A percentile compares a stretch with the other conserved stretches of the same genome.
phyloP scores from a whole-genome alignment of 2,113 vertebrate genomes.

The Siniperca chuatsi region DNA sequence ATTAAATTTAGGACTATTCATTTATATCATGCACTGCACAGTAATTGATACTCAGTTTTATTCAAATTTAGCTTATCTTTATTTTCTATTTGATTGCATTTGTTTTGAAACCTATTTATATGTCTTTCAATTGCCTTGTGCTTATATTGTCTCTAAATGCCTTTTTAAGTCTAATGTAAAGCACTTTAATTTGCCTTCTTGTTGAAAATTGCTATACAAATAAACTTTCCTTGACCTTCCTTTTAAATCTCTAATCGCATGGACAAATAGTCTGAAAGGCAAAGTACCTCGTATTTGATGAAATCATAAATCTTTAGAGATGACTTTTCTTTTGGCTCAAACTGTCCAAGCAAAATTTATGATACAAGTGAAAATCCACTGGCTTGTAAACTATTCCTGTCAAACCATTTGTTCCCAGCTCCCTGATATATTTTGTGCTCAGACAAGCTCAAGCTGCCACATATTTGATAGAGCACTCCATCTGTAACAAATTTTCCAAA shows the following conservation, averaged over 20 bases:
- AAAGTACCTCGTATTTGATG: neutral
- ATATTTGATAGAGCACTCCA: constrained; percentile 8
- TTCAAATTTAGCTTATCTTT: neutral
- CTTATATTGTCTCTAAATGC: neutral
- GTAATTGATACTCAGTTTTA: neutral
- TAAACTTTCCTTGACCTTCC: too few relatives aligned
- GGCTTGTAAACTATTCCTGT: constrained; percentile 23
- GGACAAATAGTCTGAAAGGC: neutral
- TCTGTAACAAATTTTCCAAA: constrained; percentile 45
- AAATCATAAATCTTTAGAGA: neutral
- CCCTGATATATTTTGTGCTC: neutral
- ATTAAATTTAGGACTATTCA: neutral
- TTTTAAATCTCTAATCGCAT: neutral
- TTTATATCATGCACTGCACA: neutral
- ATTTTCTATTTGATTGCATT: neutral
- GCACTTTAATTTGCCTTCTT: neutral
- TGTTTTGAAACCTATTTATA: too few relatives aligned
- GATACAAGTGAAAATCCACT: constrained; percentile 2
- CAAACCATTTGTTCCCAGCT: constrained; percentile 5
- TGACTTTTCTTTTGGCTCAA: neutral
- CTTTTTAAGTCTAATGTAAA: neutral
- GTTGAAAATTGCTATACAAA: neutral
- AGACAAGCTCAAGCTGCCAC: constrained; percentile 15
- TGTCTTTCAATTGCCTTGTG: neutral
- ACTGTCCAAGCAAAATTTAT: neutral